phyloP scores from a whole-genome alignment of 1,140 invertebrate species.

The Conus betulinus region DNA sequence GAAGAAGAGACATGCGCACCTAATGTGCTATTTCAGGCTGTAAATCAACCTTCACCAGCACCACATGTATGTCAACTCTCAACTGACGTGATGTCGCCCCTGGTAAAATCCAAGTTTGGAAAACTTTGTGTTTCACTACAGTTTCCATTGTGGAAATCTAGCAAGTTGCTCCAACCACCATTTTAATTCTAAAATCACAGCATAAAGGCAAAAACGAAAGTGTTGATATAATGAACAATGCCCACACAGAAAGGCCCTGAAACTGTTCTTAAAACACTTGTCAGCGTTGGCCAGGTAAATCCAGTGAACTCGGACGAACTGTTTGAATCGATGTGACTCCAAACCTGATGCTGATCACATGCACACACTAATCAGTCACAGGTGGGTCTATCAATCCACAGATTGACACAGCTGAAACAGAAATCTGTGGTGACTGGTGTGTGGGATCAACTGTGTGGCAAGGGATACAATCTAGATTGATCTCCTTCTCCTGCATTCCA shows the following conservation, averaged over 20 bases:
- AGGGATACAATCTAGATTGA: conserved; percentile 30
- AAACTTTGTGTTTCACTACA: neutral
- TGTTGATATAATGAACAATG: neutral
- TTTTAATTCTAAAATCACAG: neutral
- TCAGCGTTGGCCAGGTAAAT: neutral
- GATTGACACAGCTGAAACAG: neutral
- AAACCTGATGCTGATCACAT: too few relatives aligned
- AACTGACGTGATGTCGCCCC: neutral
- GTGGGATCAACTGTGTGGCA: neutral
- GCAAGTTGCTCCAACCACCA: neutral
- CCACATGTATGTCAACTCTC: neutral
- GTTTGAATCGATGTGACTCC: too few relatives aligned
- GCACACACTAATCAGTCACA: neutral
- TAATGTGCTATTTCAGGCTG: conserved; percentile 31
- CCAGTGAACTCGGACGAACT: neutral
- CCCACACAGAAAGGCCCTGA: neutral
- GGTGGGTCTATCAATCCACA: neutral
- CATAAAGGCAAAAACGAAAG: neutral
- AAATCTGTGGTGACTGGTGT: conserved; percentile 3
- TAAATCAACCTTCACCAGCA: conserved; percentile 17
- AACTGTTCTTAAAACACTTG: neutral
- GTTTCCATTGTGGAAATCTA: neutral
- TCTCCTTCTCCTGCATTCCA: conserved; percentile 32
- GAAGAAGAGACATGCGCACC: conserved; percentile 43
- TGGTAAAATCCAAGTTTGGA: neutral